phyloP scores from a whole-genome alignment of 2,113 vertebrate species.

The Acrocephalus kingi region DNA sequence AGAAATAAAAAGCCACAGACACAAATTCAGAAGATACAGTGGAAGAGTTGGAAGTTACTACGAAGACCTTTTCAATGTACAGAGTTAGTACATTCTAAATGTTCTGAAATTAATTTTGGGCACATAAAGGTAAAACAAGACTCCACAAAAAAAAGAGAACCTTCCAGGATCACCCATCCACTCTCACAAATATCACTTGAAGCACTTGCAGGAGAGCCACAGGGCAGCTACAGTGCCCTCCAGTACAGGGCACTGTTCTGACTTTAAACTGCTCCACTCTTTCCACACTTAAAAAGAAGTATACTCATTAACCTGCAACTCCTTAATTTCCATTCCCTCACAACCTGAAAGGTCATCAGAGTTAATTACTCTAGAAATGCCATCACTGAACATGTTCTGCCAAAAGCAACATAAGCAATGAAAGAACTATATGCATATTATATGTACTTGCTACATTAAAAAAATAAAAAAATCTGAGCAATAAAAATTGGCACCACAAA shows the following conservation, averaged over 20 bases:
- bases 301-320: background rate
- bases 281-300: background rate
- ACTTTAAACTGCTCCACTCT: background rate
- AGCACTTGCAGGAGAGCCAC: background rate
- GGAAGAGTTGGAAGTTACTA: background rate
- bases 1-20: background rate
- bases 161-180: background rate
- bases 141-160: background rate
- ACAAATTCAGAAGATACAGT: background rate
- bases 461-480: background rate
- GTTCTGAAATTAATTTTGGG: background rate
- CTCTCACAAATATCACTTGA: background rate
- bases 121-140: background rate
- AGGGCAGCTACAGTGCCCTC: background rate
- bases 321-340: background rate
- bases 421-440: background rate
- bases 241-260: background rate
- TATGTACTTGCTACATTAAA: background rate
- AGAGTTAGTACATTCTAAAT: background rate
- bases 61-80: rapidly evolving
- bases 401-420: background rate
- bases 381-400: background rate
- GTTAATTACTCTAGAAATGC: background rate
- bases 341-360: background rate
- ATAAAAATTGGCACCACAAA: background rate